Percentiles rank a stretch among this genome's conserved stretches.
Evolutionary conservation across 2,888 invertebrate genomes (phyloP).

Genomic region (Nephrocerus scutellatus): DNA sequence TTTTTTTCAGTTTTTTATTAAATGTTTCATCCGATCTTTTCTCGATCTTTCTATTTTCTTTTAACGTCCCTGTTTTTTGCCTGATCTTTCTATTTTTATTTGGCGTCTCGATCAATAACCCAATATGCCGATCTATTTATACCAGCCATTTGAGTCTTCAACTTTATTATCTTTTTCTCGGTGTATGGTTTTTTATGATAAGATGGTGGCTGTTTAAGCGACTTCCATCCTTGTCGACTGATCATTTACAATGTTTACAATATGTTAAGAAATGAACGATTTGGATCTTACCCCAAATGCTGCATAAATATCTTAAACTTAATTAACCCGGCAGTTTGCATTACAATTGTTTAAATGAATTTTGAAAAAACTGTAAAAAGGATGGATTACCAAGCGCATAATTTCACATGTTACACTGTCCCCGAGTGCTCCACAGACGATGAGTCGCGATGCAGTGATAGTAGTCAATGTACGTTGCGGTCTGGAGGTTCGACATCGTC

Average conservation of each 20-base stretch:
- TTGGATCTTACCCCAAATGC: conserved; percentile 8
- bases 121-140: no score
- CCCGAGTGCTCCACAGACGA: conserved; percentile 38
- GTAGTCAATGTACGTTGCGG: conserved; percentile 25
- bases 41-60: conserved; percentile 4
- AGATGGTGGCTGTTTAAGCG: no score
- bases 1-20: no score
- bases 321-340: background rate
- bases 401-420: conserved; percentile 44
- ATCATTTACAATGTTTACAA: no score
- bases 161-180: no score
- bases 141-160: no score
- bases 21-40: background rate
- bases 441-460: conserved; percentile 23
- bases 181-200: no score
- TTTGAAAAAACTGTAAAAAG: background rate
- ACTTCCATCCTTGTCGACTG: no score
- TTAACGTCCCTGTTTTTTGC: conserved; percentile 8
- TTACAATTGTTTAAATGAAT: background rate
- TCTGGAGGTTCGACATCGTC: conserved; percentile 37
- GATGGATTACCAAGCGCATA: conserved; percentile 35
- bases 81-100: background rate
- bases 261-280: no score
- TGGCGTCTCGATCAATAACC: no score
- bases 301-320: no score